These are phyloP conservation scores for Spinus pinus DNA, from an alignment of 2,797 vertebrate species.

Conservation along the genomic window DNA sequence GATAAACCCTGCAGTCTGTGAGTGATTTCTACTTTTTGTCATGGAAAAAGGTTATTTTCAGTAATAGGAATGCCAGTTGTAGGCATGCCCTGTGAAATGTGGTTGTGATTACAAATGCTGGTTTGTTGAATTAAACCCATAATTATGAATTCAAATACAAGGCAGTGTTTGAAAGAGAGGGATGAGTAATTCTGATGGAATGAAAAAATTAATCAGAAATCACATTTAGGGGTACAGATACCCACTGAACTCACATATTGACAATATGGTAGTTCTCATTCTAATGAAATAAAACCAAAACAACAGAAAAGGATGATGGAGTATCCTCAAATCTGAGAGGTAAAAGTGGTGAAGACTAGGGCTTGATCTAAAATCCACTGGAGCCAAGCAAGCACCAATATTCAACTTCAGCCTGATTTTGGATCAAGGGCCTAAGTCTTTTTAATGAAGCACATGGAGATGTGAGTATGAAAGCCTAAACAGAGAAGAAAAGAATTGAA, in stretches of 20 bases:
- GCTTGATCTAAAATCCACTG: slow-evolving; percentile 49
- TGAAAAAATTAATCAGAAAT: slow-evolving; percentile 34
- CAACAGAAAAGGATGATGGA: background rate
- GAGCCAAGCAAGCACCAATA: background rate
- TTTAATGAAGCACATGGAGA: slow-evolving; percentile 16
- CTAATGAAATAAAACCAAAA: slow-evolving; percentile 7
- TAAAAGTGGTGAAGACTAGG: slow-evolving; percentile 3
- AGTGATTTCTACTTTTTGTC: slow-evolving; percentile 51
- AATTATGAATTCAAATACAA: slow-evolving; percentile 3
- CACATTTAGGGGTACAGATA: background rate
- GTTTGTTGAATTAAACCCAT: slow-evolving; percentile 17
- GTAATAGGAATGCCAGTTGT: slow-evolving; percentile 28
- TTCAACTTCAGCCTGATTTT: slow-evolving; percentile 19
- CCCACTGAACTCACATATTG: slow-evolving; percentile 52
- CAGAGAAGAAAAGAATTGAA: slow-evolving; percentile 28
- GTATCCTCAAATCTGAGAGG: slow-evolving; percentile 2
- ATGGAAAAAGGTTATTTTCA: slow-evolving; percentile 50
- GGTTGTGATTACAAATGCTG: slow-evolving; percentile 22
- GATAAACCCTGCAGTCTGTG: slow-evolving; percentile 60
- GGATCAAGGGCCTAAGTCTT: slow-evolving; percentile 27
- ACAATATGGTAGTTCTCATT: slow-evolving; percentile 45
- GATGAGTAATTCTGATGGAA: background rate
- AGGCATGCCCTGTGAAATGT: slow-evolving; percentile 34
- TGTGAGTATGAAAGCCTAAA: slow-evolving; percentile 41
- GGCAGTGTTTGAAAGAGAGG: background rate